Base-by-base conservation (phyloP, 2,888 invertebrate genomes). In the Kuschelorhynchus macadamiae region DNA sequence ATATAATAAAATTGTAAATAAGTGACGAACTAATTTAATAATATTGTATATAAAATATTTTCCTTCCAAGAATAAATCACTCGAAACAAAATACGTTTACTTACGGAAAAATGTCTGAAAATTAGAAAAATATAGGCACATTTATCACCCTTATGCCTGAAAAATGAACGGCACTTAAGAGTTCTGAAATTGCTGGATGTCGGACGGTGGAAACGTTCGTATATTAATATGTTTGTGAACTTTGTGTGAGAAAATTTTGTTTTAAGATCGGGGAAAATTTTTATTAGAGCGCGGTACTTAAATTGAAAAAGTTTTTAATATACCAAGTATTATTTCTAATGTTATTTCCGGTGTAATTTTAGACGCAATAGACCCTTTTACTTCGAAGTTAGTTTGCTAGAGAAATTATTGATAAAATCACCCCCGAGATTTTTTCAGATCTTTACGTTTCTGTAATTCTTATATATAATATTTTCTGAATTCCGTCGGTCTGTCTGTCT, bases 161-260 rank as follows among this genome's bases (percentile, higher is more conserved):
- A 52, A 52, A 52, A 52, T 39, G 39, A 39, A 18, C 52, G 18
- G 36, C 39, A 52, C 39, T 52, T 52, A 52, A 32, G 39, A 52
- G 52, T 52, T 52, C 36, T 52, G 20, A 39, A 52, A 52, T 39
- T 39, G 36, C 36, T 52, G 11, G 39, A 39, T 18, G 20, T 52
- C 39, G 21, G 21, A 52, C 25, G 25, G 25, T 5, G 21, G 14
- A 39, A 50, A 52, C 36, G 36, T 36, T 52, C 21, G 7, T 52
- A 32, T 52, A 52, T 20, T 52, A 39, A 52, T 52, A 52, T 52
- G 52, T 33, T 39, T n/a, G 20, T 39, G 50, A 52, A 52, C 50
- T 50, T 52, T 39, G 39, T 39, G 20, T 36, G 36, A 12, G 17
- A 36, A 52, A 52, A 39, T 52, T 36, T 52, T 52, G 39, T 52